A percentile compares a stretch with the other conserved stretches of the same genome.
phyloP scores from a whole-genome alignment of 1,140 invertebrate genomes.

The Trypoxylus dichotomus region DNA sequence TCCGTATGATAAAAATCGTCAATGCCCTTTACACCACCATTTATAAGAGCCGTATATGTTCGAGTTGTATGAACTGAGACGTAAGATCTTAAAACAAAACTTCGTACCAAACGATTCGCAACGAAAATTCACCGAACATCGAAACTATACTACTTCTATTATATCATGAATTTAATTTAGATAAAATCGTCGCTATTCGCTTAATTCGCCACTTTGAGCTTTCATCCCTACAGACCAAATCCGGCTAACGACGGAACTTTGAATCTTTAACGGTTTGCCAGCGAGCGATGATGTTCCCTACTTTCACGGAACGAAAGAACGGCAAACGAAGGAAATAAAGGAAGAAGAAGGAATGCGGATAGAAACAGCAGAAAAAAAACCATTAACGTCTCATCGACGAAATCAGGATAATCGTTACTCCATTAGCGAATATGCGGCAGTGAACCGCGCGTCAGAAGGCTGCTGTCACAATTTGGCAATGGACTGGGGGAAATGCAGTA shows the following conservation, averaged over 20 bases:
- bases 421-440: not conserved
- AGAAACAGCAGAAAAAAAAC: not conserved
- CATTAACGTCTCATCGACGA: not conserved
- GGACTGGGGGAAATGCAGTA: not conserved
- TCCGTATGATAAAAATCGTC: too few relatives aligned
- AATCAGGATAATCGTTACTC: not conserved
- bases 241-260: not conserved
- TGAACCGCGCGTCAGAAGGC: not conserved
- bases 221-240: not conserved
- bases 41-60: too few relatives aligned
- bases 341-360: not conserved
- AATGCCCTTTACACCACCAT: too few relatives aligned
- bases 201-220: not conserved
- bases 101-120: too few relatives aligned
- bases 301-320: not conserved
- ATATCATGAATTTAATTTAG: not conserved
- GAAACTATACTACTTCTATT: too few relatives aligned
- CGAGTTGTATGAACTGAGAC: too few relatives aligned
- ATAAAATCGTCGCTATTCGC: not conserved
- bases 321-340: not conserved
- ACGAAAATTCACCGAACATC: too few relatives aligned
- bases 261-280: not conserved
- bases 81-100: too few relatives aligned
- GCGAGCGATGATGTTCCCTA: not conserved
- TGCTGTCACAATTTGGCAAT: not conserved